Base-by-base conservation (phyloP, 2,113 vertebrate species). In the Solea senegalensis region DNA sequence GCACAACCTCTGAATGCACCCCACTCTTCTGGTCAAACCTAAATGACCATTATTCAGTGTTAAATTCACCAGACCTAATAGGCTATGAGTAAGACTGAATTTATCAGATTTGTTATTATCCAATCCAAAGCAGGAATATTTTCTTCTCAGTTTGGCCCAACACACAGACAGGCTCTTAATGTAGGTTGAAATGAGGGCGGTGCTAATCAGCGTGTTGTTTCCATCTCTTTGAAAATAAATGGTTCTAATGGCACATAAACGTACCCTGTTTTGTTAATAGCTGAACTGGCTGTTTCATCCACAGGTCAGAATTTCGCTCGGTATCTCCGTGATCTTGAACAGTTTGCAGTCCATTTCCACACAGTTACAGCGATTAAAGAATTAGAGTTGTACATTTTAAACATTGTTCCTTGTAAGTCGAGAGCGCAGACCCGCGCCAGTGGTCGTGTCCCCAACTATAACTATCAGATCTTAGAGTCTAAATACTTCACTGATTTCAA, bases 31-130 rank as follows among this genome's bases (percentile, higher is more conserved):
- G 86, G 74, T 87, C 86, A 84, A 56, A 59, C 73, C 69, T 76
- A 90, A 89, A 86, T 86, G 77, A 85, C 83, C 89, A 78, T 82
- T 82, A 87, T 89, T 86, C 72, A 85, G 83, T 89, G 82, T 85
- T 89, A 83, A 90, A 91, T 92, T 90, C 75, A 88, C 77, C 90
- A 82, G 49, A 86, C 83, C 89, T 89, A 92, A 92, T 89, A 83
- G 83, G 84, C 82, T 82, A 72, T 76, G 76, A 80, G 81, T 72
- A 39, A 80, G 74, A 85, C 78, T 67, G 66, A 80, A 87, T 87
- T 86, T 81, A 91, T 90, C 88, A 92, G 88, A 90, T 90, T 69
- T 43, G 78, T 84, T 86, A 81, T 90, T 88, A 88, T 85, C 87
- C 83, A 90, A 90, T 90, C 86, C 78, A 34, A 76, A 78, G 56